Evolutionary conservation across 1,140 invertebrate genomes (phyloP).

Genomic region (Trypoxylus dichotomus): DNA sequence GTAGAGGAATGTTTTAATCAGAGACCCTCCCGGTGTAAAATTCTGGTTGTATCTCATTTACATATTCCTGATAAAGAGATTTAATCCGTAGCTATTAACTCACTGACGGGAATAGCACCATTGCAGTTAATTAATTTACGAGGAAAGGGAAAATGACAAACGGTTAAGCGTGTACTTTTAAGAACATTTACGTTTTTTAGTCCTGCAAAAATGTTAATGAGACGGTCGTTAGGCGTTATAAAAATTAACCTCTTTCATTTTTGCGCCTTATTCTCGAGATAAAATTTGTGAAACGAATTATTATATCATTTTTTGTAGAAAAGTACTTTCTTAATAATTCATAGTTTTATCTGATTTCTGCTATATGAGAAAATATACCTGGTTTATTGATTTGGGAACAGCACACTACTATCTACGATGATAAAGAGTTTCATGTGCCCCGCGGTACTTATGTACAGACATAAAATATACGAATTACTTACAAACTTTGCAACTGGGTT

Average conservation of each 20-base stretch:
- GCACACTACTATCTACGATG: neutral
- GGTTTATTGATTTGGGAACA: neutral
- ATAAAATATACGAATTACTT: slow-evolving; percentile 22
- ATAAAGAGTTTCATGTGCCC: neutral
- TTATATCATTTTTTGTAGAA: no score
- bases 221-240: neutral
- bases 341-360: neutral
- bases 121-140: slow-evolving; percentile 19
- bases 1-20: slow-evolving; percentile 3
- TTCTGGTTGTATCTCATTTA: neutral
- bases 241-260: neutral
- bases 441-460: neutral
- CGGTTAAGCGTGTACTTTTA: neutral
- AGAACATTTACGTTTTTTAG: neutral
- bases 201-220: neutral
- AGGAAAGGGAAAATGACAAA: neutral
- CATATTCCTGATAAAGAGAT: slow-evolving; percentile 1
- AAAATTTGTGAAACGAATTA: neutral
- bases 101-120: neutral
- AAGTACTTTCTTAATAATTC: neutral
- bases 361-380: slow-evolving; percentile 19
- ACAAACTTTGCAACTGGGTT: slow-evolving; percentile 31
- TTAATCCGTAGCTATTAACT: neutral
- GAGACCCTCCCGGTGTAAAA: neutral
- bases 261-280: neutral